phyloP scores from a whole-genome alignment of 2,888 invertebrate genomes.

The Amiota mariae region DNA sequence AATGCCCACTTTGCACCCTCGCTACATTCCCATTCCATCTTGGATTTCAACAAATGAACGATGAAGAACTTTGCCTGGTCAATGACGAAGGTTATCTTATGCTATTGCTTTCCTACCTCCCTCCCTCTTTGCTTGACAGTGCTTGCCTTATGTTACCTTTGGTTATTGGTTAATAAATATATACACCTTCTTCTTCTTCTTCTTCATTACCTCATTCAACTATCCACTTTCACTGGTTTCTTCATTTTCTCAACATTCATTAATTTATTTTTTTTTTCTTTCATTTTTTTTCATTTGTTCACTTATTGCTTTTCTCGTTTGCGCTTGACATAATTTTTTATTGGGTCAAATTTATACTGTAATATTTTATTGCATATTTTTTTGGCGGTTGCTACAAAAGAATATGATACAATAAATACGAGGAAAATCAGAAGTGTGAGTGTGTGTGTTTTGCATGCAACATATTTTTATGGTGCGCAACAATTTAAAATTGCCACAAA shows the following conservation, averaged over 20 bases:
- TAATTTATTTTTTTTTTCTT: background rate
- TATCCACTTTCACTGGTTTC: too few relatives aligned
- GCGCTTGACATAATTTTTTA: slow-evolving; percentile 63
- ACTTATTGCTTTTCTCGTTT: slow-evolving; percentile 42
- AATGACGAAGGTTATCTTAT: background rate
- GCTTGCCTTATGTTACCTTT: too few relatives aligned
- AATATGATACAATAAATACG: too few relatives aligned
- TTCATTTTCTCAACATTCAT: too few relatives aligned
- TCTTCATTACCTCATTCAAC: background rate
- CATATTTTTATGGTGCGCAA: slow-evolving; percentile 48
- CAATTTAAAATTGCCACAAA: slow-evolving; percentile 51
- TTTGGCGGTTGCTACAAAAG: slow-evolving; percentile 22
- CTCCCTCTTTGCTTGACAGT: too few relatives aligned
- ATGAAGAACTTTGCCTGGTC: background rate
- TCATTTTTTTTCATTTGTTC: slow-evolving; percentile 29
- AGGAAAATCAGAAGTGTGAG: too few relatives aligned
- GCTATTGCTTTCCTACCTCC: background rate
- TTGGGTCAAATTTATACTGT: slow-evolving; percentile 54
- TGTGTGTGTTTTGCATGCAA: background rate
- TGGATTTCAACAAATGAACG: background rate
- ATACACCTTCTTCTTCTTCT: background rate
- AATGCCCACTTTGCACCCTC: background rate
- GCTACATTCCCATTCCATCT: background rate
- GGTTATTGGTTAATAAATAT: background rate
- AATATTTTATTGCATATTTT: slow-evolving; percentile 43